Evolutionary conservation across 1,140 invertebrate genomes (phyloP).

Genomic region (Magallana angulata): DNA sequence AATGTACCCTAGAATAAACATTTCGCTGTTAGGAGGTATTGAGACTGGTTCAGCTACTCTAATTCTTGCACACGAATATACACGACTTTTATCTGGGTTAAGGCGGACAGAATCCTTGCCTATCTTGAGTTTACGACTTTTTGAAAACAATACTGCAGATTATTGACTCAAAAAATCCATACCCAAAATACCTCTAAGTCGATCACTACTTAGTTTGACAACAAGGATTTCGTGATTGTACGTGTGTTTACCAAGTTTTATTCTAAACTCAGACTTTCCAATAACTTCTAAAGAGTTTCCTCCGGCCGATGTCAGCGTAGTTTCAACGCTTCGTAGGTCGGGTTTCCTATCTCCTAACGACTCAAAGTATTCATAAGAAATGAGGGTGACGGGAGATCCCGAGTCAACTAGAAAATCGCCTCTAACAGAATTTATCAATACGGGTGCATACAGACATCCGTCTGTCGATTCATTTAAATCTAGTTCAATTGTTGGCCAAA

Average conservation of each 20-base stretch:
- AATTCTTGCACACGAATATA: slow-evolving; percentile 16
- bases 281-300: background rate
- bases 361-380: background rate
- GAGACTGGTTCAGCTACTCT: background rate
- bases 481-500: slow-evolving; percentile 7
- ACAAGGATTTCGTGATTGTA: slow-evolving; percentile 12
- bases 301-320: background rate
- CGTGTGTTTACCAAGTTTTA: background rate
- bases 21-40: background rate
- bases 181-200: slow-evolving; percentile 25
- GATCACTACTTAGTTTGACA: slow-evolving; percentile 20
- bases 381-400: background rate
- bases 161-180: slow-evolving; percentile 15
- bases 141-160: background rate
- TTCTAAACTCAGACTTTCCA: slow-evolving; percentile 27
- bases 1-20: slow-evolving; percentile 19
- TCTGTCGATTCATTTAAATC: background rate
- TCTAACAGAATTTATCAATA: background rate
- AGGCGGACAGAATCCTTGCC: slow-evolving; percentile 16
- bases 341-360: background rate
- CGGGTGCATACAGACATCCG: slow-evolving; percentile 1
- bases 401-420: slow-evolving; percentile 27
- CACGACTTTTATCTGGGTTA: background rate
- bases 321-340: slow-evolving; percentile 34
- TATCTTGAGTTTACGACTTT: slow-evolving; percentile 21